Conservation (phyloP, 1,140 invertebrate genomes). For the Andrena cerasifolii region DNA sequence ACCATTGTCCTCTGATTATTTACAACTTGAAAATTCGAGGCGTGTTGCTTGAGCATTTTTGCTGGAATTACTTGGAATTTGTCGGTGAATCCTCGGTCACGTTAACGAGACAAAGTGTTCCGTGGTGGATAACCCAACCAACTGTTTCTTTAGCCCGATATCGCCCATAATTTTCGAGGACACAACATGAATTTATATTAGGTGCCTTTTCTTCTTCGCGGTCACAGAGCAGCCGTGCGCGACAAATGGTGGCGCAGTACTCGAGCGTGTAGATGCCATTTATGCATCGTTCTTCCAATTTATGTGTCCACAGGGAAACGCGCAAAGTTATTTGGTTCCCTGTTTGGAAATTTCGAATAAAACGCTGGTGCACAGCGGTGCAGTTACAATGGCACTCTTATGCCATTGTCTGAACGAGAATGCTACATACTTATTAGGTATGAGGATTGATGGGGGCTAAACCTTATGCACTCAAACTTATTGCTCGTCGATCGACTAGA, state of each 20-base stretch:
- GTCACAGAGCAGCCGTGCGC: constrained; percentile 4
- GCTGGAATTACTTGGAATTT: constrained; percentile 19
- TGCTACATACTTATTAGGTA: too few species aligned
- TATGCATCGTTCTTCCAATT: constrained; percentile 21
- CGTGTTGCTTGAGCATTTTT: constrained; percentile 5
- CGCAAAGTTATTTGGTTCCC: not conserved
- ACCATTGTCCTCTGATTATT: too few species aligned
- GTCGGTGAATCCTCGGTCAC: constrained; percentile 8
- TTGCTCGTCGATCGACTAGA: too few species aligned
- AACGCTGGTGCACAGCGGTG: not conserved
- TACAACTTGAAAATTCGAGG: not conserved
- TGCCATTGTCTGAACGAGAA: too few species aligned
- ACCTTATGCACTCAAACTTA: too few species aligned
- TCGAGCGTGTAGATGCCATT: constrained; percentile 16
- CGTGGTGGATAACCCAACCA: not conserved
- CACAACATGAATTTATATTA: constrained; percentile 53
- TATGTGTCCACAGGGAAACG: not conserved
- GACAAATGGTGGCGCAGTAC: constrained; percentile 25
- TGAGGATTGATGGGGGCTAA: too few species aligned
- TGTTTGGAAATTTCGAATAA: constrained; percentile 16
- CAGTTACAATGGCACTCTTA: not conserved
- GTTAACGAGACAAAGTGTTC: constrained; percentile 56
- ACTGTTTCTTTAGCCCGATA: constrained; percentile 16
- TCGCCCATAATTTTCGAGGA: constrained; percentile 51
- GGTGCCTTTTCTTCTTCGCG: constrained; percentile 22